Percentiles rank a stretch among this genome's conserved stretches.
Conservation (phyloP, 2,888 invertebrate genomes). For the Thecocarcelia acutangulata region DNA sequence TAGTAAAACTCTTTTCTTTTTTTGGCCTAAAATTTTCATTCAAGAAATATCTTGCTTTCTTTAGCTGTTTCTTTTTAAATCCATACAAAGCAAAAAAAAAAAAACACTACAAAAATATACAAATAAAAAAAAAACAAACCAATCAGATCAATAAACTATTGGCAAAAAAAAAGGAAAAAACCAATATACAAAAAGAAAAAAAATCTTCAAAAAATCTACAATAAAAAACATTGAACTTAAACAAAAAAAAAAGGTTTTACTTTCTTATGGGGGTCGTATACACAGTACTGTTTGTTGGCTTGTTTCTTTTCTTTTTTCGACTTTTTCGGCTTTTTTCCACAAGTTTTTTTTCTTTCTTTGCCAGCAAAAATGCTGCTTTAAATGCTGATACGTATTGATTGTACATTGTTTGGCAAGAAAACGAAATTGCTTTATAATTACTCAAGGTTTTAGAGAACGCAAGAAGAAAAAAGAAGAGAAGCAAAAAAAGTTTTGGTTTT, state of each 20-base stretch:
- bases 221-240: constrained; percentile 58
- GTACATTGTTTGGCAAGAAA: constrained; percentile 48
- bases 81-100: not conserved
- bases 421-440: constrained; percentile 66
- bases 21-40: constrained; percentile 60
- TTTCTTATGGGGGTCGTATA: constrained; percentile 66
- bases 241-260: constrained; percentile 51
- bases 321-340: no score
- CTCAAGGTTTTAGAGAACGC: constrained; percentile 38
- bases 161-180: constrained; percentile 47
- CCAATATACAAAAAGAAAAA: constrained; percentile 11
- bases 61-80: constrained; percentile 13
- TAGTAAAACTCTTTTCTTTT: constrained; percentile 44
- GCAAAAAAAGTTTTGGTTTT: not conserved
- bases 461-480: no score
- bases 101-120: constrained; percentile 4
- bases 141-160: constrained; percentile 69
- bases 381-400: constrained; percentile 27
- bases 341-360: not conserved
- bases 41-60: constrained; percentile 55
- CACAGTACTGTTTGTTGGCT: constrained; percentile 21
- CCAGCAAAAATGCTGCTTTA: not conserved
- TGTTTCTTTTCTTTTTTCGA: constrained; percentile 7
- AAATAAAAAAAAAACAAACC: constrained; percentile 32
- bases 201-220: constrained; percentile 13